Evolutionary conservation across 2,113 vertebrate genomes (phyloP).

Genomic region (Motacilla tschutschensis): DNA sequence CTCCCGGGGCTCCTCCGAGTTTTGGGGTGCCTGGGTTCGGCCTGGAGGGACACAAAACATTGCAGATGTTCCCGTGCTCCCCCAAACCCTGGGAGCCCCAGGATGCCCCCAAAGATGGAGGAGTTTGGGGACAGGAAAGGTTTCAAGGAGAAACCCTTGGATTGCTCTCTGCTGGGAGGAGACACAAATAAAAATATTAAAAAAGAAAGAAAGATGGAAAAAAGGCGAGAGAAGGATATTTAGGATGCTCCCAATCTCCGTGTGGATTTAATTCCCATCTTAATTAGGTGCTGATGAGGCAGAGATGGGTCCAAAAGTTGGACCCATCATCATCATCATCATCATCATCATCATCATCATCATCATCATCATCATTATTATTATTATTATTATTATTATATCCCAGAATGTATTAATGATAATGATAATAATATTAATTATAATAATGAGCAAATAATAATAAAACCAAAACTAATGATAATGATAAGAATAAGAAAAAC

Average conservation of each 20-base stretch:
- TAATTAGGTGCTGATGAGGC: constrained; percentile 25
- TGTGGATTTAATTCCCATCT: constrained; percentile 2
- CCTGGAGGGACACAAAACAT: neutral
- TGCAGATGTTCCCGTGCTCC: fast-evolving
- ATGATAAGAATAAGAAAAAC: no score
- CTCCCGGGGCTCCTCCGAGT: neutral
- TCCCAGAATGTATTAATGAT: no score
- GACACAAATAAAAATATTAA: neutral
- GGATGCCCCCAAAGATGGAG: no score
- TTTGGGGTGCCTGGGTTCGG: neutral
- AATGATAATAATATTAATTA: no score
- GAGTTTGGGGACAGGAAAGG: neutral
- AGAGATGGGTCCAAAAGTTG: neutral
- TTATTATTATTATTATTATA: no score
- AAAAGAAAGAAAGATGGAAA: fast-evolving
- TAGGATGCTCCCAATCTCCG: neutral
- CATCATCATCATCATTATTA: no score
- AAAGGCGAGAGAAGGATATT: neutral
- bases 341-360: no score
- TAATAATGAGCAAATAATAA: no score
- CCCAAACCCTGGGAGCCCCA: fast-evolving
- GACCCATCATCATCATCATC: no score
- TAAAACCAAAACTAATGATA: no score
- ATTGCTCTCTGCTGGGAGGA: neutral
- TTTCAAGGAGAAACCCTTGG: neutral